Evolutionary conservation across 1,140 invertebrate genomes (phyloP), one percentile per base, ranked within the genome.

Genomic region (Drosophila insularis): DNA sequence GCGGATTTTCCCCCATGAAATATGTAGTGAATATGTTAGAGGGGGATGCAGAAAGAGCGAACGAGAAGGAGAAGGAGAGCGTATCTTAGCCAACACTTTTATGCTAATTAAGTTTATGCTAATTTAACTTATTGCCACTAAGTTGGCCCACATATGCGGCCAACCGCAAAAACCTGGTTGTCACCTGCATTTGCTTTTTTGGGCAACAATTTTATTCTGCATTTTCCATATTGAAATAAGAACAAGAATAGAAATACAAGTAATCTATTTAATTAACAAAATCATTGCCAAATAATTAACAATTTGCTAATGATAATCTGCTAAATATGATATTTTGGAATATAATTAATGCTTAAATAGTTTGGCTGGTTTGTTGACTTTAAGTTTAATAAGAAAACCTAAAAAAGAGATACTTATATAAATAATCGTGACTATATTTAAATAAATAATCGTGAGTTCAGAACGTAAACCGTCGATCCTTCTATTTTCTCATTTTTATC

Each of bases 81-180:
- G 55, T 75, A 78, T 71, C 68, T 67, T 80, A 80, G 69, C 84
- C 82, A 68, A 73, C 82, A 87, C 82, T 87, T 86, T 87, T 87
- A 87, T 87, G 84, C 82, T 87, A 87, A 87, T 87, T 87, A 87
- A 89, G 82, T 87, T 87, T 87, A 87, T 87, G 84, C 82, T 87
- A 87, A 87, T 87, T 87, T 87, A 87, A 87, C 82, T 89, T 87
- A 87, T 87, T 82, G 84, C 82, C 80, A 87, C 82, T 87, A 87
- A 87, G 82, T 87, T 87, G 82, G 79, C 82, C 82, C 82, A 87
- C 82, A 87, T 87, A 87, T 87, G 82, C 82, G 82, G 82, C 79
- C 82, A 89, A 64, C 82, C 82, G 67, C 84, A 87, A 74, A 27
- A 71, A 65, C 66, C 75, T 50, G 17, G 43, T 1, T 50, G 17